These are phyloP conservation scores for Prosopocoilus inquinatus DNA, from an alignment of 2,888 invertebrate genomes.

Conservation along the genomic window DNA sequence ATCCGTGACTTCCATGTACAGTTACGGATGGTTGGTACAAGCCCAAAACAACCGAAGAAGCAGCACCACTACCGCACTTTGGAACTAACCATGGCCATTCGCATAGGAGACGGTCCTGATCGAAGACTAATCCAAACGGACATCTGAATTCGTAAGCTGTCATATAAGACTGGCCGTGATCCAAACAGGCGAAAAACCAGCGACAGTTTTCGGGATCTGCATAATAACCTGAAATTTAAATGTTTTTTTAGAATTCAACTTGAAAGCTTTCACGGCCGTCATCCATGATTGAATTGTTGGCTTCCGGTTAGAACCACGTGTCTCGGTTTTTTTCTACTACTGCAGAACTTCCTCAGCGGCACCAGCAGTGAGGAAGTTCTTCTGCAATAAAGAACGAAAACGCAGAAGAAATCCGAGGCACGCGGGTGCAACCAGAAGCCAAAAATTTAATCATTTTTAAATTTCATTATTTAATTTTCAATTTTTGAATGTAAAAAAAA, in stretches of 20 bases:
- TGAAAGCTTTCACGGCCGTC: too few relatives aligned
- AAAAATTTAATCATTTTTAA: not conserved
- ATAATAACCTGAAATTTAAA: slow-evolving; percentile 62
- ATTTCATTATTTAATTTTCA: not conserved
- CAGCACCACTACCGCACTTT: slow-evolving; percentile 45
- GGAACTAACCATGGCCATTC: slow-evolving; percentile 81
- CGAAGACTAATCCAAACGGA: slow-evolving; percentile 76
- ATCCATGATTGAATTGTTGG: too few relatives aligned
- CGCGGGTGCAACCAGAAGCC: too few relatives aligned
- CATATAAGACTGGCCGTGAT: slow-evolving; percentile 62
- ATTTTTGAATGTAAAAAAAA: too few relatives aligned
- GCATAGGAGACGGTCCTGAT: slow-evolving; percentile 66
- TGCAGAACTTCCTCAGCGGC: too few relatives aligned
- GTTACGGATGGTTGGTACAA: not conserved
- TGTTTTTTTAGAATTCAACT: not conserved
- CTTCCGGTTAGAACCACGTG: too few relatives aligned
- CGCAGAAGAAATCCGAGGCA: too few relatives aligned
- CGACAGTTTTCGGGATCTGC: slow-evolving; percentile 79
- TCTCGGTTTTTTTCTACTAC: too few relatives aligned
- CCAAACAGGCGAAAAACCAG: slow-evolving; percentile 81
- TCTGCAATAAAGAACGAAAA: too few relatives aligned
- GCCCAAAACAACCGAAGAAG: slow-evolving; percentile 27
- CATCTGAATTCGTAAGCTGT: slow-evolving; percentile 80
- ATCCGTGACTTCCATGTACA: not conserved
- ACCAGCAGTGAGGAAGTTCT: too few relatives aligned